These are phyloP conservation scores for Epinotia brunnichana DNA, from an alignment of 2,888 invertebrate species.

Conservation along the genomic window DNA sequence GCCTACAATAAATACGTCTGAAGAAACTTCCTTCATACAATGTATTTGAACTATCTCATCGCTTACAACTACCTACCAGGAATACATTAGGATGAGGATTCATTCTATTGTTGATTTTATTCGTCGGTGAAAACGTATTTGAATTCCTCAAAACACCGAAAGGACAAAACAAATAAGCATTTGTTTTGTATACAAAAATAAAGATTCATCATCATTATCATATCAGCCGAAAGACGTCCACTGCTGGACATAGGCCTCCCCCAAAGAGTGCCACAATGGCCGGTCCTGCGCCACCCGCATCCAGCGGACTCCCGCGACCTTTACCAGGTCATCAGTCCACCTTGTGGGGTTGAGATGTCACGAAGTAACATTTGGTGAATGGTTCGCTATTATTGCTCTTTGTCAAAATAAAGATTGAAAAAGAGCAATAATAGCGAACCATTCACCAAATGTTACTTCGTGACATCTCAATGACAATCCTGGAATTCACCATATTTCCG, in stretches of 20 bases:
- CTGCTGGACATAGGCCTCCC: too few relatives aligned
- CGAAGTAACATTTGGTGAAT: too few relatives aligned
- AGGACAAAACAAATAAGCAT: constrained; percentile 27
- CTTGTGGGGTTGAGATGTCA: too few relatives aligned
- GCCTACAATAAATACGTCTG: background rate
- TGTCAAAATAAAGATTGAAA: background rate
- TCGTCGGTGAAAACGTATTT: constrained; percentile 19
- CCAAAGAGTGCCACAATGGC: too few relatives aligned
- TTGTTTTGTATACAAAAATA: constrained; percentile 18
- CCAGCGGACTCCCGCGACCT: too few relatives aligned
- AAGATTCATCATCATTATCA: too few relatives aligned
- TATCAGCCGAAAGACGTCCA: too few relatives aligned
- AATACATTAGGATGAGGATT: background rate
- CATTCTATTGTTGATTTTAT: constrained; percentile 7
- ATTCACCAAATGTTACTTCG: background rate
- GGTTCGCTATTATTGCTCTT: too few relatives aligned
- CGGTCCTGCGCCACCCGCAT: too few relatives aligned
- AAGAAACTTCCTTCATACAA: background rate
- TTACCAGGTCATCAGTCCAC: too few relatives aligned
- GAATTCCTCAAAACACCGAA: constrained; percentile 12
- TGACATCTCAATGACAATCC: too few relatives aligned
- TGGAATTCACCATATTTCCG: too few relatives aligned
- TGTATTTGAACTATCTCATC: background rate
- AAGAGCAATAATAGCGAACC: background rate
- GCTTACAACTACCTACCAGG: background rate